phyloP scores from a whole-genome alignment of 2,888 invertebrate genomes.

The Deilephila porcellus region DNA sequence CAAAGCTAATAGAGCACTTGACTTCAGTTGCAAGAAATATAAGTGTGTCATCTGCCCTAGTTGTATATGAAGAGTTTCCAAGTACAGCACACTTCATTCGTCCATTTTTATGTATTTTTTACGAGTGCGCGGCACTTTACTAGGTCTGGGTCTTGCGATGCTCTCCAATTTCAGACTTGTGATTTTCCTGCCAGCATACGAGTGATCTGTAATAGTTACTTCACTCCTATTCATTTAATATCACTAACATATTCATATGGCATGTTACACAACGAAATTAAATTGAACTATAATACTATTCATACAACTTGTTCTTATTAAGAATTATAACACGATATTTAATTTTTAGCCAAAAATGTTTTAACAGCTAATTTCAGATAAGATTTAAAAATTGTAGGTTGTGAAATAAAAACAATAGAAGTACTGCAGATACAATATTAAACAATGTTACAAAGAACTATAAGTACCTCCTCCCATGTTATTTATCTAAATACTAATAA shows the following conservation, averaged over 20 bases:
- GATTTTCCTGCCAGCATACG: neutral
- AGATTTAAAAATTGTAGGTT: neutral
- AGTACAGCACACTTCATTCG: neutral
- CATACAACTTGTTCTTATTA: no score
- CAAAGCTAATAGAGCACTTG: neutral
- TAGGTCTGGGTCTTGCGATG: neutral
- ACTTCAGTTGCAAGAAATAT: neutral
- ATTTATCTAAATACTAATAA: constrained; percentile 24
- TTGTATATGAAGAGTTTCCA: neutral
- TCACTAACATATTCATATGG: no score
- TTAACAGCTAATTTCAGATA: no score
- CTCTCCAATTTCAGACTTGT: neutral
- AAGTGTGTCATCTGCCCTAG: neutral
- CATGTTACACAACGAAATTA: no score
- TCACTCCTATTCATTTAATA: no score
- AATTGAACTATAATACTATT: no score
- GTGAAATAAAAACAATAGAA: neutral
- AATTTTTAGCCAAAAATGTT: no score
- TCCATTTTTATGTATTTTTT: constrained; percentile 13
- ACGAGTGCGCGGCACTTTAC: neutral
- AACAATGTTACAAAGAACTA: neutral
- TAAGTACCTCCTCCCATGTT: neutral
- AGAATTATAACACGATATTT: neutral
- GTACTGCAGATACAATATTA: neutral
- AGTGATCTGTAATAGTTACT: neutral